These are phyloP conservation scores for Oxygymnocypris stewartii DNA, from an alignment of 2,113 vertebrate species.

Conservation along the genomic window DNA sequence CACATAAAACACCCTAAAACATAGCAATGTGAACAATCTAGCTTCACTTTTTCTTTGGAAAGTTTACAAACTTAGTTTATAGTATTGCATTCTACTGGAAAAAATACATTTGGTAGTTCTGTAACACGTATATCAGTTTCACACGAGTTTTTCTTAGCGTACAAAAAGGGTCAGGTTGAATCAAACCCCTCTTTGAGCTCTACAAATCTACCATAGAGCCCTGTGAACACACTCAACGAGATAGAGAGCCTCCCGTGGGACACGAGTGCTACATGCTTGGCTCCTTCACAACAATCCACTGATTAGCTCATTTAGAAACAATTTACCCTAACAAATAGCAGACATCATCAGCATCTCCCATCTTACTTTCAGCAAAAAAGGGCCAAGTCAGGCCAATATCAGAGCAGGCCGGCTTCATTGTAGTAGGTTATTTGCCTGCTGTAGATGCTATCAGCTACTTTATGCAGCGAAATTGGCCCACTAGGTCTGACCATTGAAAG, in stretches of 20 bases:
- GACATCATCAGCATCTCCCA: conserved; percentile 60
- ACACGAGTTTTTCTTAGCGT: not conserved
- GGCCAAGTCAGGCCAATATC: conserved; percentile 45
- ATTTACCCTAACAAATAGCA: conserved; percentile 70
- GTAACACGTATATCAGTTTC: conserved; percentile 11
- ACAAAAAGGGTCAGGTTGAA: conserved; percentile 33
- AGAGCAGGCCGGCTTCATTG: conserved; percentile 57
- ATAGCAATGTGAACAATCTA: not conserved
- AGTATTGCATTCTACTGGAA: not conserved
- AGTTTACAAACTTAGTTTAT: not conserved
- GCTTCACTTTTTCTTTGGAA: not conserved
- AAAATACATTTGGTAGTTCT: conserved; percentile 8
- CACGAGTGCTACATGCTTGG: conserved; percentile 51
- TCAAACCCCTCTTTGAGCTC: conserved; percentile 39
- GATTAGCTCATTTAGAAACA: conserved; percentile 69
- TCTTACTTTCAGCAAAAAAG: conserved; percentile 58
- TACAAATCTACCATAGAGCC: conserved; percentile 41
- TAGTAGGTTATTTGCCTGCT: conserved; percentile 60
- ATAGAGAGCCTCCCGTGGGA: conserved; percentile 52
- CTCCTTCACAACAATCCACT: conserved; percentile 59
- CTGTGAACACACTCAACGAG: conserved; percentile 31
- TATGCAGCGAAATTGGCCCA: conserved; percentile 60
- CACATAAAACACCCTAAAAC: not conserved
- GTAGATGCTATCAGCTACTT: conserved; percentile 63
- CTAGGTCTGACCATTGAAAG: conserved; percentile 64